Percentiles rank a stretch among this genome's conserved stretches.
These are phyloP conservation scores for Laupala kohalensis DNA, from an alignment of 1,140 invertebrate genomes.

Conservation along the genomic window DNA sequence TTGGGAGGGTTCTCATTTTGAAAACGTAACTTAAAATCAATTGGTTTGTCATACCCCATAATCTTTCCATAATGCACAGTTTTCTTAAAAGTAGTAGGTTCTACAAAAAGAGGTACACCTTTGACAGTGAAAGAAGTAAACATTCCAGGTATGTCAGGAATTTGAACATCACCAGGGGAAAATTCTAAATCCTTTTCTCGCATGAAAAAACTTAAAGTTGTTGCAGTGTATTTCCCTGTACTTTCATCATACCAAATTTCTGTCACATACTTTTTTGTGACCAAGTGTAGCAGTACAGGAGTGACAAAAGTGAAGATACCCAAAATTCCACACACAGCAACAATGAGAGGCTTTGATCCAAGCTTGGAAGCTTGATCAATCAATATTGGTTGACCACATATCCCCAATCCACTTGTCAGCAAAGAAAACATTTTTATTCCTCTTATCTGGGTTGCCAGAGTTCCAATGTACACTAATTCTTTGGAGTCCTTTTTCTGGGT, in stretches of 20 bases:
- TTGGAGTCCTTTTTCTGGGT: neutral
- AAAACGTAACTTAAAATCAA: conserved; percentile 56
- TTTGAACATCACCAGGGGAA: conserved; percentile 54
- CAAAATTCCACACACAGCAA: conserved; percentile 47
- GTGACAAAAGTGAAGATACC: conserved; percentile 71
- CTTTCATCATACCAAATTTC: conserved; percentile 53
- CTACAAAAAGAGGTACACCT: conserved; percentile 59
- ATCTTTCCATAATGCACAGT: conserved; percentile 62
- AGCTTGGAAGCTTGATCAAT: conserved; percentile 41
- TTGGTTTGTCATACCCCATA: conserved; percentile 82
- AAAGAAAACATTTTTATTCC: conserved; percentile 70
- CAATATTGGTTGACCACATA: conserved; percentile 59
- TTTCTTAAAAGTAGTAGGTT: conserved; percentile 50
- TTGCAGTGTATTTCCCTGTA: conserved; percentile 52
- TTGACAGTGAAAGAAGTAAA: conserved; percentile 65
- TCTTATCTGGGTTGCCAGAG: conserved; percentile 48
- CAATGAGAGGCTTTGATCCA: conserved; percentile 36
- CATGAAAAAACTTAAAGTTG: conserved; percentile 51
- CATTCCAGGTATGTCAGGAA: conserved; percentile 66
- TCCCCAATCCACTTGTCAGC: conserved; percentile 50
- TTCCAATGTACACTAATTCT: conserved; percentile 44
- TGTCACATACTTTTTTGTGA: conserved; percentile 77
- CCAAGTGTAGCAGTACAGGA: conserved; percentile 64
- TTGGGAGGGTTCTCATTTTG: conserved; percentile 12
- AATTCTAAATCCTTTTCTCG: conserved; percentile 45